Evolutionary conservation across 2,797 vertebrate species (phyloP).

Genomic region (Lacerta bilineata): DNA sequence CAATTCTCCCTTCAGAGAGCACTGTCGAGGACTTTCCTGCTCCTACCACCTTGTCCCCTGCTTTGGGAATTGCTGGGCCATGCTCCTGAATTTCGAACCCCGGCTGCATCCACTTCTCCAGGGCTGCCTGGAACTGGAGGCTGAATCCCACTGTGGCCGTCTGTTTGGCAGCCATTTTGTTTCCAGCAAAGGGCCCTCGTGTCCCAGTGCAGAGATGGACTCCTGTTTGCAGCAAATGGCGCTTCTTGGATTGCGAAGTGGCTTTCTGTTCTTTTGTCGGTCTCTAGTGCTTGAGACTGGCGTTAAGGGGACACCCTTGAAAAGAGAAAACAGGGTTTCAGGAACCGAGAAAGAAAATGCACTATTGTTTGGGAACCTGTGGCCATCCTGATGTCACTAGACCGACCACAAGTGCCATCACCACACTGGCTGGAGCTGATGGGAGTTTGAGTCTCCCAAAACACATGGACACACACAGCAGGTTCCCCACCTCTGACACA

Average conservation of each 20-base stretch:
- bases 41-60: neutral
- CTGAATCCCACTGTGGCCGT: neutral
- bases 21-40: neutral
- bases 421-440: too few relatives aligned
- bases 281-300: neutral
- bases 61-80: neutral
- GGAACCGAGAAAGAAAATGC: neutral
- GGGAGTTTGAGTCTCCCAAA: too few relatives aligned
- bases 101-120: conserved; percentile 19
- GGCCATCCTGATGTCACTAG: too few relatives aligned
- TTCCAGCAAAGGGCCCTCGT: neutral
- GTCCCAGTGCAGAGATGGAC: neutral
- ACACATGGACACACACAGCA: too few relatives aligned
- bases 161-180: neutral
- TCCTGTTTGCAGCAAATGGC: too few relatives aligned
- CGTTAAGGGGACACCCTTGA: too few relatives aligned
- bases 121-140: neutral
- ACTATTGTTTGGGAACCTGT: too few relatives aligned
- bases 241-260: too few relatives aligned
- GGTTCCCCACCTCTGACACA: neutral
- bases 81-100: conserved; percentile 15
- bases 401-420: too few relatives aligned
- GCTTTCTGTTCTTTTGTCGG: neutral
- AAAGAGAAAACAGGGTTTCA: neutral
- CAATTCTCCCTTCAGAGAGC: neutral